Base-by-base conservation (phyloP, 2,113 vertebrate species). In the Gallinago jamesoni region DNA sequence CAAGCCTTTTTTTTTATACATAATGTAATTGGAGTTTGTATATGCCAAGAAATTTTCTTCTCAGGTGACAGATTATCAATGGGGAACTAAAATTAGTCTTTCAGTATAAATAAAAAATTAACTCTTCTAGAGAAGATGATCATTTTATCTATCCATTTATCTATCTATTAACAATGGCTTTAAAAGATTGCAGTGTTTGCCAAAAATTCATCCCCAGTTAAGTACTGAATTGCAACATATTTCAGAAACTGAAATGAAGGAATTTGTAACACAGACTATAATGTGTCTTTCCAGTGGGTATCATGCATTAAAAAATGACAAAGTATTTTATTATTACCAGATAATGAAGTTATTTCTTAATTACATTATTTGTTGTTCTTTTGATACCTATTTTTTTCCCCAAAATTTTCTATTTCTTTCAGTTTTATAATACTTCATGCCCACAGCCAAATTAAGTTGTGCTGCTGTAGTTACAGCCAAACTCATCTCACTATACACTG, bases 271-370 rank as follows among this genome's bases (percentile, higher is more conserved):
- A 14, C 14, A 37, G 53, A 39, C 17, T 68, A 14, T 20, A 31
- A 21, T 14, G 10, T 73, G 6, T 27, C 14, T 63, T 82, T 72
- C 22, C 28, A 75, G 23, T 14, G 16, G 12, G 9, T 37, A 64
- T 21, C 2, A 15, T 17, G 6, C 0, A 2, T 33, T 63, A 63
- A 45, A 67, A 0, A 0, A 41, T 28, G 3, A 63, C 24, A 53
- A 73, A 30, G 1, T 70, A 5, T 63, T 83, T 64, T 48, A 16
- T 48, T 48, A 15, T 60, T 77, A 39, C 3, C 2, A 50, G 6
- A 3, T 75, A 92, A 75, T 59, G 1, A 81, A 79, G 11, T 9
- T 64, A 75, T 41, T 67, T 45, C 24, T 75, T 78, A 6, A 57
- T 62, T 70, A 7, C 39, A 45, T 35, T 70, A 2, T 22, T 59